Base-by-base conservation (phyloP, 2,797 vertebrate species). In the Sciaenops ocellatus region DNA sequence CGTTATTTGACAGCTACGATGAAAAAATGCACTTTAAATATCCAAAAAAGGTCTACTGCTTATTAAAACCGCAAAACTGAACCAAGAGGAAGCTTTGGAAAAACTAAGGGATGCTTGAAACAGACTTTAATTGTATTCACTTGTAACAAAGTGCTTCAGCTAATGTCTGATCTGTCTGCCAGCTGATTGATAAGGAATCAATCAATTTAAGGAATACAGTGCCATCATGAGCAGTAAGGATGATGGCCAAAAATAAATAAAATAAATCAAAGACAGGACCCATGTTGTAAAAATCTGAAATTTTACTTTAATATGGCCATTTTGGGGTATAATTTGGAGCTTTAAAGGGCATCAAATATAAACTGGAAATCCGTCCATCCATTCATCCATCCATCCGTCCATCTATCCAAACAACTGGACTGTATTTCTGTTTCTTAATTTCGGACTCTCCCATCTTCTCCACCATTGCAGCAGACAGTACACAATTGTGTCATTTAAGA, bases 391-490 rank as follows among this genome's bases (percentile, higher is more conserved):
- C 41, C 24, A 15, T 30, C 30, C 30, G 41, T 42, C 41, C 9
- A 42, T 12, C 41, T 42, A 28, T 18, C 18, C 28, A 30, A 30
- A 20, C 4, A 50, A 16, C 18, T 10, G 12, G 3, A 6, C 47
- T 56, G 3, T 44, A 30, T 42, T 26, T 41, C 3, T 18, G 18
- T 73, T 20, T 56, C 17, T 22, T 66, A 44, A 59, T 69, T 26
- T 3, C 24, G 52, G n/a, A 52, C 26, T 18, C 47, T 18, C 24
- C 28, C 24, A 18, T 64, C 30, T 42, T 22, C 62, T 57, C 38
- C 11, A 26, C 10, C 51, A 50, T 5, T 69, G 46, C 68, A 76
- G 44, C 66, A 60, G 22, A 61, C 34, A 57, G 17, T 47, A 28
- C 4, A 17, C 57, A 54, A 20, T 52, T 42, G 2, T 28, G 18